Percentiles rank a stretch among this genome's conserved stretches.
These are phyloP conservation scores for Bos javanicus DNA, from an alignment of 2,113 vertebrate species.

Conservation along the genomic window DNA sequence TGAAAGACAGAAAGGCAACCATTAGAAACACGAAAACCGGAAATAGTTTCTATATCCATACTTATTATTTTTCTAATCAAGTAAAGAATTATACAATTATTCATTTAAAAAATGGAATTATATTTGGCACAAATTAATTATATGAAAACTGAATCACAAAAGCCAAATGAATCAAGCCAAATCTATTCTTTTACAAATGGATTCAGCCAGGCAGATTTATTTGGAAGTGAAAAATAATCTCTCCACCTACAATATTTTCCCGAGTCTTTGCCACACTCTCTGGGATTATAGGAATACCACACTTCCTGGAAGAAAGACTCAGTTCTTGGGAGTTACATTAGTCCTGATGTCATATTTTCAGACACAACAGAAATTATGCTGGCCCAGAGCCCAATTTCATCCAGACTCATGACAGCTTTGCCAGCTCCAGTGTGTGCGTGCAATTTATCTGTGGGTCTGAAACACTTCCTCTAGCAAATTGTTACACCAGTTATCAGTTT, in stretches of 20 bases:
- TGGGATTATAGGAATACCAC: neutral
- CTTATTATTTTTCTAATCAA: conserved; percentile 25
- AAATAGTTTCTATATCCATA: neutral
- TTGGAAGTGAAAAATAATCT: conserved; percentile 40
- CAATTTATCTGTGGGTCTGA: neutral
- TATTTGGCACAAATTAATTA: conserved; percentile 42
- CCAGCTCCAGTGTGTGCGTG: neutral
- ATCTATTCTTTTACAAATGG: conserved; percentile 38
- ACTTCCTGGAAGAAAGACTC: neutral
- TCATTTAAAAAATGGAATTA: conserved; percentile 25
- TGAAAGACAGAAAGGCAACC: neutral
- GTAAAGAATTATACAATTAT: conserved; percentile 4
- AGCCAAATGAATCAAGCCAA: neutral
- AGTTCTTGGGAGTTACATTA: neutral
- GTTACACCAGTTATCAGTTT: neutral
- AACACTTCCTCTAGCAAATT: neutral
- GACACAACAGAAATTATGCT: neutral
- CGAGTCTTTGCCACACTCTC: conserved; percentile 11
- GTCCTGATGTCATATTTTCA: neutral
- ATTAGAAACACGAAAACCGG: neutral
- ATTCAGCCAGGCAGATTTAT: conserved; percentile 44
- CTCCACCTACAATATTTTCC: conserved; percentile 16
- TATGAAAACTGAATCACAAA: conserved; percentile 12
- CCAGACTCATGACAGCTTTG: neutral
- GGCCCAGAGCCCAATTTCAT: neutral